Base-by-base conservation (phyloP, 1,140 invertebrate genomes). In the Neodiprion fabricii region DNA sequence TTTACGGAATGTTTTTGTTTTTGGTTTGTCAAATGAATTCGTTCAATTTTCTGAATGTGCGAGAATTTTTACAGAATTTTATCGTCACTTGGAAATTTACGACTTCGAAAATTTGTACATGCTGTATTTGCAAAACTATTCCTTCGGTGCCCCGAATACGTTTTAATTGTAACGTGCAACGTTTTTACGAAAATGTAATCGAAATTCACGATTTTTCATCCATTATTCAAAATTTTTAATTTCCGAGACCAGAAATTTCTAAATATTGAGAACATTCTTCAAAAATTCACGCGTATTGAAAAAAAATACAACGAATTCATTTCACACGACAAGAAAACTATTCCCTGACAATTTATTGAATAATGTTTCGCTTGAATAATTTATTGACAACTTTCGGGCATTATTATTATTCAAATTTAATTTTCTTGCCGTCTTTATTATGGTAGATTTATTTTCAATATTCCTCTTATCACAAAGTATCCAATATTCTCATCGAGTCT, bases 381-480 rank as follows among this genome's bases (percentile, higher is more conserved):
- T 65, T 14, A 65, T 65, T 14, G 17, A 4, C 4, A 65, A 21
- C 17, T 65, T 5, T n/a, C 53, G 10, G 53, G 17, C 17, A 21
- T 21, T 21, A 21, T 21, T 40, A 40, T 40, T 5, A 40, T 40
- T 40, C 28, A 40, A 40, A 40, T 40, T 40, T 40, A 40, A 40
- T 40, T 40, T 40, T 40, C 28, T 40, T 40, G 5, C 5, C 61
- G 7, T 65, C 17, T 65, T 65, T 7, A 21, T 14, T 65, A 3
- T 14, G 12, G 61, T 17, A 3, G 17, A 14, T 14, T 65, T 21
- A 21, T 65, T 65, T 65, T 65, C 61, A 1, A 5, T 7, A 14
- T 65, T 65, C 7, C 17, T 65, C 17, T 65, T 65, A 65, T 65
- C 61, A 65, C 78, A 81, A 79, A 81, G 78, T 81, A 82, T 84